phyloP scores from a whole-genome alignment of 1,140 invertebrate species.

The Apocrypta bakeri region DNA sequence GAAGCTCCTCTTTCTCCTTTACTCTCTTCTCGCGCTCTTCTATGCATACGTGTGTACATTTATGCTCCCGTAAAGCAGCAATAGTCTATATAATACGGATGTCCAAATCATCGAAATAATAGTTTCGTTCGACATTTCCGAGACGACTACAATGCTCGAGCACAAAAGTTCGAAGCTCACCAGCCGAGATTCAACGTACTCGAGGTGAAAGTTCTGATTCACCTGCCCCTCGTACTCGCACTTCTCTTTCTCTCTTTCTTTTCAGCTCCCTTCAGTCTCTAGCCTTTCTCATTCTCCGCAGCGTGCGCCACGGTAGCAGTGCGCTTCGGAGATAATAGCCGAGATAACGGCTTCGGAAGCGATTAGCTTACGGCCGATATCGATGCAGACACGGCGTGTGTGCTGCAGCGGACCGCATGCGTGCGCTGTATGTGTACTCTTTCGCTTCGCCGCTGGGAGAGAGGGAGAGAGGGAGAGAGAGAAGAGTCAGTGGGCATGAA shows the following conservation, averaged over 20 bases:
- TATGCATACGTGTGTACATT: background rate
- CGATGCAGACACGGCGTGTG: background rate
- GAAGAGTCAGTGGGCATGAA: too few relatives aligned
- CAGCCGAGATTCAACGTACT: too few relatives aligned
- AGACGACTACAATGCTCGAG: too few relatives aligned
- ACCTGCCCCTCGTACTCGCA: background rate
- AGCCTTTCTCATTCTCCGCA: slow-evolving; percentile 56
- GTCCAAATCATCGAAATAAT: too few relatives aligned
- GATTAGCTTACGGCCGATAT: slow-evolving; percentile 23
- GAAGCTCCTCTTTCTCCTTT: background rate
- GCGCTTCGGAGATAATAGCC: slow-evolving; percentile 7
- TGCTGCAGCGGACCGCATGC: too few relatives aligned
- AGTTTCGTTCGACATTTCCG: background rate
- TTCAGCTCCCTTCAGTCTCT: background rate
- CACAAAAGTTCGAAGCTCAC: too few relatives aligned
- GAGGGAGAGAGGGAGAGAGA: too few relatives aligned
- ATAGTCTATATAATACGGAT: too few relatives aligned
- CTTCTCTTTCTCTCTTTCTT: slow-evolving; percentile 25
- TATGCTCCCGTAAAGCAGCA: background rate
- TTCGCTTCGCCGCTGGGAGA: too few relatives aligned
- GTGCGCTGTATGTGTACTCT: too few relatives aligned
- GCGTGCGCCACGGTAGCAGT: background rate
- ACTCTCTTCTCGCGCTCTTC: slow-evolving; percentile 10
- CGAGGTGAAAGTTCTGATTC: background rate
- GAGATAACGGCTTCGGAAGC: background rate